Percentiles rank a stretch among this genome's conserved stretches.
phyloP scores from a whole-genome alignment of 2,797 vertebrate genomes.

The Semaprochilodus insignis region DNA sequence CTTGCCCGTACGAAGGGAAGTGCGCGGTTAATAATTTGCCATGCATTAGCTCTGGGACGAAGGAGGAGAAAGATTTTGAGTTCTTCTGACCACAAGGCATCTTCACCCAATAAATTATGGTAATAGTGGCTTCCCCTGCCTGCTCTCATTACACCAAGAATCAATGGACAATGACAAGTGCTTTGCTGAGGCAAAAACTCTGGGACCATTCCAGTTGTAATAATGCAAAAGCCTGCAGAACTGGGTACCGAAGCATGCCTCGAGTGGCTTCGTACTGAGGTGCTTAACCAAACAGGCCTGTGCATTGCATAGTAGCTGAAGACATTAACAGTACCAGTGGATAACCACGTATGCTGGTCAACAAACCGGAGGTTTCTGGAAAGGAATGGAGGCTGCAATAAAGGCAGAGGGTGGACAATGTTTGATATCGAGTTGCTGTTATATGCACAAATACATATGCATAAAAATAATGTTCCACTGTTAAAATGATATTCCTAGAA shows the following conservation, averaged over 20 bases:
- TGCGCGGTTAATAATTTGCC: slow-evolving; percentile 61
- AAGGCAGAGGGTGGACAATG: no score
- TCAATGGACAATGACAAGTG: slow-evolving; percentile 60
- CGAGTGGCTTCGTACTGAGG: not conserved
- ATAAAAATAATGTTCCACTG: no score
- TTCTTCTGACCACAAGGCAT: slow-evolving; percentile 76
- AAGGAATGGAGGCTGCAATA: no score
- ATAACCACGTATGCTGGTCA: no score
- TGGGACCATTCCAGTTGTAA: slow-evolving; percentile 16
- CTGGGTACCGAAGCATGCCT: not conserved
- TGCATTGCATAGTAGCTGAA: not conserved
- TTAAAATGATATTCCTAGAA: no score
- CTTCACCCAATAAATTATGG: slow-evolving; percentile 76
- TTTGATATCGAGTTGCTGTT: no score
- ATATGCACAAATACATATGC: no score
- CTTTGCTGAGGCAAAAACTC: slow-evolving; percentile 30
- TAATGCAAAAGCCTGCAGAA: not conserved
- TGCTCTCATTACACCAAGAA: slow-evolving; percentile 62
- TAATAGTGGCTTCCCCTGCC: slow-evolving; percentile 67
- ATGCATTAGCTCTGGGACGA: slow-evolving; percentile 72
- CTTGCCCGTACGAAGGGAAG: slow-evolving; percentile 56
- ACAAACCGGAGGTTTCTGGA: no score
- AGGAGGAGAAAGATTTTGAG: slow-evolving; percentile 72
- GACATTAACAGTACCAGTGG: no score
- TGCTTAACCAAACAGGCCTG: not conserved